Base-by-base conservation (phyloP, 2,888 invertebrate genomes). In the Morpho achilles region DNA sequence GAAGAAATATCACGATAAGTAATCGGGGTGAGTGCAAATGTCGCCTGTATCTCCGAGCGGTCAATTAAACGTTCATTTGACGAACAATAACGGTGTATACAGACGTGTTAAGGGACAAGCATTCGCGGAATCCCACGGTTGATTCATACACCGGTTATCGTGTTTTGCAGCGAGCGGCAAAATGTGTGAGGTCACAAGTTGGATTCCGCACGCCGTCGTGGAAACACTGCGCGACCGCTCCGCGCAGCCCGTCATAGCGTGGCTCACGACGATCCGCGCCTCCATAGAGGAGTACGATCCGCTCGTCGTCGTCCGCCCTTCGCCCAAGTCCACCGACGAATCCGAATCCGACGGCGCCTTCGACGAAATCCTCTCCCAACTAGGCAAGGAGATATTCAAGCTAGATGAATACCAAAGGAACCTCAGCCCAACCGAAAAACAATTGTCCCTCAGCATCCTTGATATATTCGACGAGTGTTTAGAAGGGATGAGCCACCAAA, bases 71-170 rank as follows among this genome's bases (percentile, higher is more conserved):
- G 67, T 64, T 67, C 60, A 60, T 65, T 66, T 65, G 66, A 70
- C 62, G 67, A 62, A 64, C 57, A 63, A 59, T 64, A 58, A 64
- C 61, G 58, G 58, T 60, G 66, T 50, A 57, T 22, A 54, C 48
- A 56, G 58, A 61, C 61, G 61, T 61, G 77, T 72, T 82, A 78
- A 78, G 72, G 79, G 69, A 68, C 71, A 78, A 73, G 76, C 80
- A 76, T 87, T 84, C 87, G 84, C 76, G 86, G 87, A 87, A 87
- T 78, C 74, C 76, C 75, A 70, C 74, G 72, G 84, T 78, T 88
- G 89, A 89, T 71, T 90, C 88, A 90, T 78, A 81, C 83, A 86
- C 87, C 87, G 89, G 88, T 87, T 89, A 87, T 87, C 88, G 80
- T 70, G 74, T 68, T 74, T 73, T 73, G 75, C 65, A 67, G 70